These are phyloP conservation scores for Sylvilagus floridanus DNA, from an alignment of 2,797 vertebrate species.

Conservation along the genomic window DNA sequence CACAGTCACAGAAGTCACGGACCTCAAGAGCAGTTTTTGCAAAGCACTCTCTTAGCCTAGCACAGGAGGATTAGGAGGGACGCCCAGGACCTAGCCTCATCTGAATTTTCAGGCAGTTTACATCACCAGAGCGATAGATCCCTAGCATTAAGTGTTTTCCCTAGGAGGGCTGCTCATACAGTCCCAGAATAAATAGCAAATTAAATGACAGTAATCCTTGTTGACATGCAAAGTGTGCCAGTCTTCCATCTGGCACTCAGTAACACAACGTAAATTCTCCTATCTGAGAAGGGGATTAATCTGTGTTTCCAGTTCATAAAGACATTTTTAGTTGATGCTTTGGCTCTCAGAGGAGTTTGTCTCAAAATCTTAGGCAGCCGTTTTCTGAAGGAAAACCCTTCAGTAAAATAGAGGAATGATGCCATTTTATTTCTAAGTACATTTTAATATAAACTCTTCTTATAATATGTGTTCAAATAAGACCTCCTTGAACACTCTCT, in stretches of 20 bases:
- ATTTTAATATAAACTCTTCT: not conserved
- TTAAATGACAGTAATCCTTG: constrained; percentile 58
- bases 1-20: not conserved
- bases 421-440: not conserved
- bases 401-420: not conserved
- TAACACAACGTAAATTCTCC: constrained; percentile 33
- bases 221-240: constrained; percentile 65
- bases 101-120: constrained; percentile 6
- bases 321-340: constrained; percentile 48
- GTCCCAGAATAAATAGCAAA: constrained; percentile 47
- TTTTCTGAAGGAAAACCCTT: constrained; percentile 31
- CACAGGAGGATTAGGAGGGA: not conserved
- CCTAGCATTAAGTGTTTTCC: not conserved
- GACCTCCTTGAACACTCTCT: not conserved
- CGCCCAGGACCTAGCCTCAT: not conserved
- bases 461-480: not conserved
- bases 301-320: constrained; percentile 59
- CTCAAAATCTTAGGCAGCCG: not conserved
- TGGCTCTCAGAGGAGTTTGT: constrained; percentile 24
- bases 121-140: not conserved
- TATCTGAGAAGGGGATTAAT: constrained; percentile 63
- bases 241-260: constrained; percentile 37
- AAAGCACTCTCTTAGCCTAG: not conserved
- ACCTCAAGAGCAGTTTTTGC: not conserved
- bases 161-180: not conserved